Percentiles rank a stretch among this genome's conserved stretches.
phyloP scores from a whole-genome alignment of 2,113 vertebrate genomes.

The Nettapus auritus region DNA sequence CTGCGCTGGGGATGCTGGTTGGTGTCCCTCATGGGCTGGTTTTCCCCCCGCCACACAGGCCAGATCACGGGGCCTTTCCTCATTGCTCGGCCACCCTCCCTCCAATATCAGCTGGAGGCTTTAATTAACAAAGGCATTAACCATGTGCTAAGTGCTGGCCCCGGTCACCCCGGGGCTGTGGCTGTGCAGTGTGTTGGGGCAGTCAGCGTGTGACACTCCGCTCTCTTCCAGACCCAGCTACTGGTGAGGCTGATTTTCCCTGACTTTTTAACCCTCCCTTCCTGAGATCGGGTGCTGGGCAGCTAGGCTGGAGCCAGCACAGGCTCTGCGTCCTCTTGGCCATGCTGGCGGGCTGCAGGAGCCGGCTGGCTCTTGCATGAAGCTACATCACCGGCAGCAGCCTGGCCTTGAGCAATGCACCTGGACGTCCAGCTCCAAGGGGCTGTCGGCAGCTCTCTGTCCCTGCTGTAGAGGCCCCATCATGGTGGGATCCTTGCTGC shows the following conservation, averaged over 20 bases:
- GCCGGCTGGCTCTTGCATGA: background rate
- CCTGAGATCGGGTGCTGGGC: background rate
- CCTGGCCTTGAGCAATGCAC: background rate
- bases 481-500: accelerated
- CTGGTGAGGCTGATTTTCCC: conserved; percentile 3
- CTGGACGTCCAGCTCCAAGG: background rate
- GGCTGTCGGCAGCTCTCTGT: background rate
- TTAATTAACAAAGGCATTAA: conserved; percentile 55
- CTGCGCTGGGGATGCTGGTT: background rate
- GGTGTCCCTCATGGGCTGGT: background rate
- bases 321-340: background rate
- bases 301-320: accelerated
- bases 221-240: background rate
- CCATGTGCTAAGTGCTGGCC: conserved; percentile 2
- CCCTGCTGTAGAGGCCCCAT: accelerated
- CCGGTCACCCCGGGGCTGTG: background rate
- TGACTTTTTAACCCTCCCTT: background rate
- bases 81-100: background rate
- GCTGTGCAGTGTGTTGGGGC: background rate
- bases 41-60: accelerated
- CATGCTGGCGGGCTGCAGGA: background rate
- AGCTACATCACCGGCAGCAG: background rate
- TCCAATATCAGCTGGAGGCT: conserved; percentile 33
- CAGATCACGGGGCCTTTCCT: conserved; percentile 33
- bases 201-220: background rate